Base-by-base conservation (phyloP, 2,113 vertebrate species). In the Tamias sibiricus region DNA sequence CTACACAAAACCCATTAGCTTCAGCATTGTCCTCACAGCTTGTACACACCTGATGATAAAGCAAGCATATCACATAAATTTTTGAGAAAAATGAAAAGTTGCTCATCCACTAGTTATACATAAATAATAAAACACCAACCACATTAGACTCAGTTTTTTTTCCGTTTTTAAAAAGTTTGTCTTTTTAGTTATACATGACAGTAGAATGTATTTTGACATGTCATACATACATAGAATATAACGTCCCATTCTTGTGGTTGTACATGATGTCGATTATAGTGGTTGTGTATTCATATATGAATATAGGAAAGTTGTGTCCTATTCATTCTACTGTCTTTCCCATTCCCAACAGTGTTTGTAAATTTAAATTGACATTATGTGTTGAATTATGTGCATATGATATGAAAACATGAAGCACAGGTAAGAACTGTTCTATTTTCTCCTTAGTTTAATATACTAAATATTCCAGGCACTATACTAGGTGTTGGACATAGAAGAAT, bases 1-100 rank as follows among this genome's bases (percentile, higher is more conserved):
- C 99, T 83, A 99, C 99, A 92, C 99, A 99, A 98, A 99, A 99
- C 0, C 99, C 99, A 4, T 99, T 99, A 14, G 99, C 99, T 98
- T 99, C 99, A 0, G 99, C 99, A 97, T 99, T 99, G 98, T 99
- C 99, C 13, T 99, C 99, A 85, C 99, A 99, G 98, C 99, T 99
- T 98, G 99, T 99, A 95, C 99, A 99, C 72, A 99, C 98, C 99
- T 99, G 87, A 57, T 42, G 71, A 6, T 49, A 95, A 92, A 68
- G 77, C n/a, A 71, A 97, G 91, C 9, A 93, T 0, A 40, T 74
- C 94, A 72, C 17, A 24, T 24, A 42, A 62, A 62, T 93, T 74
- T 96, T 69, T 97, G 84, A 98, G 44, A 88, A 91, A 95, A 96
- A 80, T 32, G 32, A 85, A 83, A 95, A 77, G 64, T 28, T 85